Evolutionary conservation across 1,140 invertebrate genomes (phyloP).

Genomic region (Pogonognathellus flavescens): DNA sequence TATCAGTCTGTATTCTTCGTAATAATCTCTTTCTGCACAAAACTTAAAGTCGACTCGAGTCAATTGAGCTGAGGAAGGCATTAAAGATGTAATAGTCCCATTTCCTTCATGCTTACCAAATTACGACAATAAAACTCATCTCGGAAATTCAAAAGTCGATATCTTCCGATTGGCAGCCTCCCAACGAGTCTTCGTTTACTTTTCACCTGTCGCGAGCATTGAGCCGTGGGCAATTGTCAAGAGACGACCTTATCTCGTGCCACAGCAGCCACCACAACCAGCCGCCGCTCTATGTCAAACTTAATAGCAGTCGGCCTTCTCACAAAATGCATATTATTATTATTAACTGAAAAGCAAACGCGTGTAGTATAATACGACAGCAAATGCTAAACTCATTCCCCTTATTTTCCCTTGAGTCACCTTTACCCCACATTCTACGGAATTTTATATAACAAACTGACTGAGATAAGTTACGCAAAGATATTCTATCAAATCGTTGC

Average conservation of each 20-base stretch:
- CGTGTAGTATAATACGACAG: neutral
- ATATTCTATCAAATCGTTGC: neutral
- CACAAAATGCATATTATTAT: constrained; percentile 32
- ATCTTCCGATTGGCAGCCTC: constrained; percentile 47
- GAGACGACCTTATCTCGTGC: constrained; percentile 49
- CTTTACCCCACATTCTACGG: neutral
- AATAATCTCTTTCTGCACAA: neutral
- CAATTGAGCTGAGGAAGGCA: constrained; percentile 25
- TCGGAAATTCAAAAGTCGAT: constrained; percentile 48
- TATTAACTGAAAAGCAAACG: constrained; percentile 7
- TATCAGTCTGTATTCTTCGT: too few species aligned
- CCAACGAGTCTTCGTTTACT: constrained; percentile 23
- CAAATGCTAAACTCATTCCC: constrained; percentile 7
- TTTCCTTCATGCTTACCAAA: constrained; percentile 43
- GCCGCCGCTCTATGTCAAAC: constrained; percentile 13
- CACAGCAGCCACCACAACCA: constrained; percentile 21
- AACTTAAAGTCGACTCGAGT: neutral
- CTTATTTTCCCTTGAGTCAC: constrained; percentile 12
- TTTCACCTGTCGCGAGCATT: constrained; percentile 45
- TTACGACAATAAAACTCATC: constrained; percentile 50
- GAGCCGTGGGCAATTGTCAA: constrained; percentile 39
- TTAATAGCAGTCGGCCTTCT: constrained; percentile 5
- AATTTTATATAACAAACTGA: neutral
- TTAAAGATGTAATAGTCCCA: constrained; percentile 34
- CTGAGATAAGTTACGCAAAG: neutral